Evolutionary conservation across 2,113 vertebrate species (phyloP), one percentile per base, ranked within the genome.

Genomic region (Okapia johnstoni): DNA sequence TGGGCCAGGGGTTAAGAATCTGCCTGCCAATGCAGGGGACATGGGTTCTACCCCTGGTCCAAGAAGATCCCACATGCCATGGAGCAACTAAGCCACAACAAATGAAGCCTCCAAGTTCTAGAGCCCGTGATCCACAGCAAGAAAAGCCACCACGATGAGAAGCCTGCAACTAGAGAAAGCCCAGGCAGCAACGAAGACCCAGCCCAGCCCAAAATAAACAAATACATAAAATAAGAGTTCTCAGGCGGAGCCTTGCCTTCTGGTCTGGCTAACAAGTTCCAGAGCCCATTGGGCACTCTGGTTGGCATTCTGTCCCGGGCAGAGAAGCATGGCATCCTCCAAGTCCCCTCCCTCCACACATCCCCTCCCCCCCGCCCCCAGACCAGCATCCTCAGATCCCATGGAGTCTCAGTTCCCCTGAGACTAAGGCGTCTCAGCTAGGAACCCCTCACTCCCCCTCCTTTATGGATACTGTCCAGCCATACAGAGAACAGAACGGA

Each of bases 401-500:
- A 52, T 36, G 50, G 33, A 55, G 19, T 23, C 50, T 36, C 80
- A 36, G 63, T 58, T 79, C 7, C 25, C 58, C 61, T 2, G 15
- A 70, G 19, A 30, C 36, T 10, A 6, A 30, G 15, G 7, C 9
- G 6, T 55, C 28, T 91, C 36, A 25, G 2, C 15, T 2, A 25
- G 13, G 19, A 46, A 16, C 23, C 7, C 25, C 15, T 73, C 1
- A 5, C 17, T 2, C 0, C 14, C 1, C 16, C 23, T 46, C 26
- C 55, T 26, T 14, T 36, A 1, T 80, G 6, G 4, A 46, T 1
- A 2, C 52, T 0, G 26, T 7, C 16, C 46, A 52, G 60, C 81
- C 57, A 70, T 1, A 2, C 1, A 2, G 25, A 14, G 14, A 28
- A n/a, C 1, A 2, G 63, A 70, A 36, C 5, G 13, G 4, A 17